Conservation (phyloP, 1,140 invertebrate species). For the Drosophila truncata region DNA sequence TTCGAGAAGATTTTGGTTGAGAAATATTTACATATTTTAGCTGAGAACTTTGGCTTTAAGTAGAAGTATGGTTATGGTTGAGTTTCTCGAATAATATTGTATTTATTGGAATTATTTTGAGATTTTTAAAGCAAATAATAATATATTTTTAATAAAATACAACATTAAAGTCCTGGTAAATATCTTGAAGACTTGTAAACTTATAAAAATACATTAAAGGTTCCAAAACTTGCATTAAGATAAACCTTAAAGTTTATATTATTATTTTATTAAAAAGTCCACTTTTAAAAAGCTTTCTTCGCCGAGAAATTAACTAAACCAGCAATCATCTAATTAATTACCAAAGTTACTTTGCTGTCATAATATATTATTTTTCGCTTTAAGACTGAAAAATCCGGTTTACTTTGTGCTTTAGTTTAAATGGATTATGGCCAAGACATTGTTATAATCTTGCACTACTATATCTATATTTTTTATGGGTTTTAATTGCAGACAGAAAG, state of each 20-base stretch:
- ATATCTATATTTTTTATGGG: constrained; percentile 11
- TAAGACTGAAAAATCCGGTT: constrained; percentile 8
- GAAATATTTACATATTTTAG: constrained; percentile 9
- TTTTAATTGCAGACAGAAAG: constrained; percentile 23
- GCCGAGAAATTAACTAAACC: not conserved
- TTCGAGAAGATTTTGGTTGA: not conserved
- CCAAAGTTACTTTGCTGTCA: not conserved
- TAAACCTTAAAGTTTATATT: not conserved
- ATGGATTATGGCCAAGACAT: constrained; percentile 7
- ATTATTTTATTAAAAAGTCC: not conserved
- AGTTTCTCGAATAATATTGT: not conserved
- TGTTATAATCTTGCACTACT: not conserved
- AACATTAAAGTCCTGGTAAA: no score
- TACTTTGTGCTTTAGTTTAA: constrained; percentile 36
- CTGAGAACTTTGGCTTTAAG: not conserved
- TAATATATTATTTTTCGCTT: not conserved
- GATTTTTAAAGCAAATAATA: not conserved
- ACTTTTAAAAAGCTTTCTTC: constrained; percentile 3
- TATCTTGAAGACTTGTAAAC: no score
- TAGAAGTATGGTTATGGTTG: constrained; percentile 1
- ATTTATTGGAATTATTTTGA: not conserved
- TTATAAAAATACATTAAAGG: no score
- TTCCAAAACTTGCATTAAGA: no score
- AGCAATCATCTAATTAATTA: constrained; percentile 7
- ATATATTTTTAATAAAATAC: no score